Evolutionary conservation across 1,140 invertebrate genomes (phyloP).

Genomic region (Mercenaria mercenaria): DNA sequence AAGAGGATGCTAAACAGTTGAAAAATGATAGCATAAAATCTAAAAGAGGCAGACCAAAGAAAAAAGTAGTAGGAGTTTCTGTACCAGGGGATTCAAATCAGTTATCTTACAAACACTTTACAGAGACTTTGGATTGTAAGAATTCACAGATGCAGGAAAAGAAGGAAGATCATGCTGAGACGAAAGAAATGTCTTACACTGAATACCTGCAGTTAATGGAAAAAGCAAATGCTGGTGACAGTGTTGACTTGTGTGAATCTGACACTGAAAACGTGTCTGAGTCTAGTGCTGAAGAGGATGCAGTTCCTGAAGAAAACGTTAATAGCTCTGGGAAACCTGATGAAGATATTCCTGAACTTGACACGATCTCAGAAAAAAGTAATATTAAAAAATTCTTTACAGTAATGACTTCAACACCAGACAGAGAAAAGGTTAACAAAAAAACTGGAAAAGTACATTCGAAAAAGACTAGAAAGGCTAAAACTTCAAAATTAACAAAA

Average conservation of each 20-base stretch:
- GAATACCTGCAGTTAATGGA: conserved; percentile 33
- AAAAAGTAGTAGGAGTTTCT: not conserved
- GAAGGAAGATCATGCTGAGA: not conserved
- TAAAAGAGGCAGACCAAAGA: not conserved
- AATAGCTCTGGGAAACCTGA: not conserved
- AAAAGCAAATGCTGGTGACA: not conserved
- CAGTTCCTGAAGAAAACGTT: not conserved
- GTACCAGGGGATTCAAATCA: not conserved
- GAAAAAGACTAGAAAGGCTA: not conserved
- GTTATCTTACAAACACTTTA: not conserved
- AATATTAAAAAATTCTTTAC: conserved; percentile 25
- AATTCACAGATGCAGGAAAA: not conserved
- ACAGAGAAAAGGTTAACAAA: not conserved
- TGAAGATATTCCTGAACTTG: not conserved
- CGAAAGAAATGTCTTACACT: conserved; percentile 54
- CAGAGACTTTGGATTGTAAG: not conserved
- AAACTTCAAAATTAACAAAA: not conserved
- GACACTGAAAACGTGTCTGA: not conserved
- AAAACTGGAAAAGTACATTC: not conserved
- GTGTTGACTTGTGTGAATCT: not conserved
- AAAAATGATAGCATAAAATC: not conserved
- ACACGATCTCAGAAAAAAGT: not conserved
- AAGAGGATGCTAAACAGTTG: not conserved
- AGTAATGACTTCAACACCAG: conserved; percentile 55
- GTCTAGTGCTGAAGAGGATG: not conserved